Conservation (phyloP, 2,888 invertebrate genomes). For the Muschampia plurimacula region DNA sequence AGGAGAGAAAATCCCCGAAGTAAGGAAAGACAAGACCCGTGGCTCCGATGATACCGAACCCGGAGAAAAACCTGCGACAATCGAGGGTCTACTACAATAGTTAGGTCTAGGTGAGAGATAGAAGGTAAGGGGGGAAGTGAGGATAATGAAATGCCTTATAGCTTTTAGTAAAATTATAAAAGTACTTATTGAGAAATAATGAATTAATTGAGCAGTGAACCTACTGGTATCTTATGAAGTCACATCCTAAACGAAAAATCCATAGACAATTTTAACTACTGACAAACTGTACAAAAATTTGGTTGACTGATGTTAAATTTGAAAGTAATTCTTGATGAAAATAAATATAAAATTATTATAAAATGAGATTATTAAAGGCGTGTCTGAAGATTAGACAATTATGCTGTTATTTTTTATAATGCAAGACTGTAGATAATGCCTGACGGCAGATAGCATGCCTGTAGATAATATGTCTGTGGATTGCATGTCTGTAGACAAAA, state of each 20-base stretch:
- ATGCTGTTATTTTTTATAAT: neutral
- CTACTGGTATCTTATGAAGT: too few relatives aligned
- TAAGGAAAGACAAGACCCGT: slow-evolving; percentile 86
- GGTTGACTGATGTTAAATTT: too few relatives aligned
- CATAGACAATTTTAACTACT: too few relatives aligned
- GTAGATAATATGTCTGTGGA: neutral
- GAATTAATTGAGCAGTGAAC: too few relatives aligned
- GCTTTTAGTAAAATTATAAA: neutral
- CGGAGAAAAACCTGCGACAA: slow-evolving; percentile 86
- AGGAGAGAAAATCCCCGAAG: slow-evolving; percentile 85
- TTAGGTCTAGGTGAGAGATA: slow-evolving; percentile 53
- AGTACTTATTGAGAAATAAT: too few relatives aligned
- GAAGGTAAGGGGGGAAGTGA: slow-evolving; percentile 21
- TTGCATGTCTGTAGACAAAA: neutral
- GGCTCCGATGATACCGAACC: slow-evolving; percentile 87
- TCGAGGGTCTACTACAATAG: slow-evolving; percentile 70
- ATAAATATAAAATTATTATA: too few relatives aligned
- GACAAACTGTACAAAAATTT: too few relatives aligned
- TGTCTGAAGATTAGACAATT: neutral
- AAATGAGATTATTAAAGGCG: too few relatives aligned
- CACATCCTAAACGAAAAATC: too few relatives aligned
- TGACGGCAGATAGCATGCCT: neutral
- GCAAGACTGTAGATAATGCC: neutral
- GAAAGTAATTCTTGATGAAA: too few relatives aligned
- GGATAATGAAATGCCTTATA: neutral